Conservation (phyloP, 2,797 vertebrate genomes). For the Menidia menidia region DNA sequence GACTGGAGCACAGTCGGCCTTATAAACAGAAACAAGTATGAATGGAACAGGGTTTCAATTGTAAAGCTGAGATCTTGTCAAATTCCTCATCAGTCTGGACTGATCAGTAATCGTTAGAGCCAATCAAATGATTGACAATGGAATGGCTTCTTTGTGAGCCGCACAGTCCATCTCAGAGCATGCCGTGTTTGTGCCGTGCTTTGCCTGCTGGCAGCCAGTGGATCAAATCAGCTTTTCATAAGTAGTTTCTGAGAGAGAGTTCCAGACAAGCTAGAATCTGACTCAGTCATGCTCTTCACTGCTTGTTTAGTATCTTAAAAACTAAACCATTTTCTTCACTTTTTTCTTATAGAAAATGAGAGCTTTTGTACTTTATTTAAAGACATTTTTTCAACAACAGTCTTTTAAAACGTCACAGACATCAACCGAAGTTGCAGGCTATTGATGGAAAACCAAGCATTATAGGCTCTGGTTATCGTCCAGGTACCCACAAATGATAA, state of each 20-base stretch:
- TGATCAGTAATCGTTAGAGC: constrained; percentile 4
- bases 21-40: constrained; percentile 19
- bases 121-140: background rate
- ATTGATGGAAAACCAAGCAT: background rate
- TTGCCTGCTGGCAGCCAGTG: background rate
- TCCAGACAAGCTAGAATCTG: constrained; percentile 22
- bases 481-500: background rate
- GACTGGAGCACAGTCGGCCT: constrained; percentile 25
- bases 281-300: background rate
- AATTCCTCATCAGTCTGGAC: background rate
- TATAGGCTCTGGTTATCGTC: background rate
- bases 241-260: background rate
- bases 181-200: background rate
- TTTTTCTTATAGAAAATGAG: background rate
- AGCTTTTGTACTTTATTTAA: background rate
- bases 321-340: background rate
- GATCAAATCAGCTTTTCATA: no score
- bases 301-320: no score
- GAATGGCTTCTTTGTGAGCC: no score
- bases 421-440: background rate
- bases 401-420: background rate
- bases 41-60: background rate
- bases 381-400: background rate
- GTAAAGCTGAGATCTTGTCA: background rate
- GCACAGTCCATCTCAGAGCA: no score